These are phyloP conservation scores for Xanthostigma xanthostigma DNA, from an alignment of 2,888 invertebrate genomes.

Conservation along the genomic window DNA sequence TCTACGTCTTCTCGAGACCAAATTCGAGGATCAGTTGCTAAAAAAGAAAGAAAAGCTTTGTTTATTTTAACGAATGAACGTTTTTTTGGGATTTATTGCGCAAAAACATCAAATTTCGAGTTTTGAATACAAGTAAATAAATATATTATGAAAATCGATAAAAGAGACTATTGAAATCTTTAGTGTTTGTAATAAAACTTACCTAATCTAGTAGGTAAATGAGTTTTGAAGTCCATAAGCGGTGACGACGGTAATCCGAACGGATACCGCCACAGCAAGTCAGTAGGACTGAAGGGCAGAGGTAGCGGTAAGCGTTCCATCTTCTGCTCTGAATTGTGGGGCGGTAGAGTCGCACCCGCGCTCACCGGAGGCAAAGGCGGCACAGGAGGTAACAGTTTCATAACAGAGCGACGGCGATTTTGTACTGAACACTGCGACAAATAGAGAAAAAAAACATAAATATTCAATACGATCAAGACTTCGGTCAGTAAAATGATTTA, in stretches of 20 bases:
- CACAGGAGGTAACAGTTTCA: slow-evolving; percentile 37
- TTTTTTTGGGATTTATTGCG: neutral
- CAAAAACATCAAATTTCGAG: neutral
- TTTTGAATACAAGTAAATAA: too few species aligned
- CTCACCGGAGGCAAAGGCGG: slow-evolving; percentile 28
- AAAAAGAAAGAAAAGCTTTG: slow-evolving; percentile 10
- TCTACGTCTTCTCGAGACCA: slow-evolving; percentile 86
- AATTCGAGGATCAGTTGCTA: slow-evolving; percentile 71
- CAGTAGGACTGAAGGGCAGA: slow-evolving; percentile 66
- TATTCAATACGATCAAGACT: neutral
- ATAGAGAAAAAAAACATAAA: neutral
- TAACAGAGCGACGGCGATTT: slow-evolving; percentile 23
- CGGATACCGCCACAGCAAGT: slow-evolving; percentile 79
- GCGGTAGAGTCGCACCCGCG: slow-evolving; percentile 33
- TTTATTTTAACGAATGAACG: too few species aligned
- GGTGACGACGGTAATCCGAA: slow-evolving; percentile 59
- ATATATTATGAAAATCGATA: too few species aligned
- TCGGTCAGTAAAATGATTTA: neutral
- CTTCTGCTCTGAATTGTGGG: slow-evolving; percentile 54
- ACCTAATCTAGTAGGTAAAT: slow-evolving; percentile 57
- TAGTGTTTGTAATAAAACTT: neutral
- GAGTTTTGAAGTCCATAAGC: slow-evolving; percentile 71
- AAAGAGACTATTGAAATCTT: too few species aligned
- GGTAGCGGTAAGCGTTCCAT: slow-evolving; percentile 64
- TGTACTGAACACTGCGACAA: slow-evolving; percentile 14